Percentiles rank a stretch among this genome's conserved stretches.
phyloP scores from a whole-genome alignment of 2,797 vertebrate genomes.

The Eulemur mongoz region DNA sequence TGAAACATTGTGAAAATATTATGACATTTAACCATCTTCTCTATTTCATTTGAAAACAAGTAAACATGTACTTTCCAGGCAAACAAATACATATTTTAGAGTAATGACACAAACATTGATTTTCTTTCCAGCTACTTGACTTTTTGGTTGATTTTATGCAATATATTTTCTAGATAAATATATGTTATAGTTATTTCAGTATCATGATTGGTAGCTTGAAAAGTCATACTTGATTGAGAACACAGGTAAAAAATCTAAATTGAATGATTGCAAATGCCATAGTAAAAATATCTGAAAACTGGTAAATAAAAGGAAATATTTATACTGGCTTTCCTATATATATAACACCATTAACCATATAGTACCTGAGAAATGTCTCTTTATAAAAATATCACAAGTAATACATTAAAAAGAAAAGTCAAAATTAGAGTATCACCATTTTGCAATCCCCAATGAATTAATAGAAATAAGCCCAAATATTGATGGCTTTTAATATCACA shows the following conservation, averaged over 20 bases:
- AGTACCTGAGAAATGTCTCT: background rate
- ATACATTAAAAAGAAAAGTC: slow-evolving; percentile 8
- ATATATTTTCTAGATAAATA: background rate
- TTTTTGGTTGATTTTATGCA: slow-evolving; percentile 28
- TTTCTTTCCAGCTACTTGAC: slow-evolving; percentile 44
- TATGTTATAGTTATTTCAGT: background rate
- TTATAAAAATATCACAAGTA: background rate
- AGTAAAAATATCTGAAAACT: background rate
- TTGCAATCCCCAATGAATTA: background rate
- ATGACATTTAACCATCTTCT: background rate
- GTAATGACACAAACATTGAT: background rate
- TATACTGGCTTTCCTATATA: background rate
- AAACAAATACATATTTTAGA: background rate
- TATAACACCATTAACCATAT: background rate
- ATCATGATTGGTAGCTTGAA: slow-evolving; percentile 11
- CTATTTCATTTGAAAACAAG: background rate
- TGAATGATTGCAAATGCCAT: slow-evolving; percentile 28
- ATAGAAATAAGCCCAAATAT: background rate
- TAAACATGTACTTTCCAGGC: background rate
- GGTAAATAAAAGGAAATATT: background rate
- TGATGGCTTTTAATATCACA: background rate
- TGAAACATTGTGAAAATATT: background rate
- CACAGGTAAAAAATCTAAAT: background rate
- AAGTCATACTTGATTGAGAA: background rate
- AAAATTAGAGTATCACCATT: background rate